Evolutionary conservation across 2,113 vertebrate species (phyloP).

Genomic region (Prunella himalayana): DNA sequence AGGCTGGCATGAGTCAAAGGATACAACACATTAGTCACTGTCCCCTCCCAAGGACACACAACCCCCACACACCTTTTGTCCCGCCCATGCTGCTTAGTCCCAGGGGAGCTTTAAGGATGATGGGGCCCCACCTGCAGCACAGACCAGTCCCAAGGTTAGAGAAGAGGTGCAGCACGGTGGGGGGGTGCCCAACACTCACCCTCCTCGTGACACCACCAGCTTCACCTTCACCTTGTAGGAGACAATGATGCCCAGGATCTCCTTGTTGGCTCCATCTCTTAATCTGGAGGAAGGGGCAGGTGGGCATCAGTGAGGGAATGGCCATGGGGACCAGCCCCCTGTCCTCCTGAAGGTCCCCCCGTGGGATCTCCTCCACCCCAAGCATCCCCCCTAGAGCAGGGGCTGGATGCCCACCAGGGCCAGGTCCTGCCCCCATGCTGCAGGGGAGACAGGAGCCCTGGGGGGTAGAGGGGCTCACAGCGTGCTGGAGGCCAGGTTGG

Average conservation of each 20-base stretch:
- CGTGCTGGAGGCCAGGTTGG: slow-evolving; percentile 95
- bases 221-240: slow-evolving; percentile 99
- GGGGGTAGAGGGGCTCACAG: slow-evolving; percentile 75
- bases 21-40: slow-evolving; percentile 55
- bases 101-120: background rate
- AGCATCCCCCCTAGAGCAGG: background rate
- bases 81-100: background rate
- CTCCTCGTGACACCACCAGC: slow-evolving; percentile 93
- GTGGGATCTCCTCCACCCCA: background rate
- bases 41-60: background rate
- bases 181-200: slow-evolving; percentile 74
- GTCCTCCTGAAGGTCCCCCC: background rate
- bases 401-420: background rate
- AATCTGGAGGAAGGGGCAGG: slow-evolving; percentile 70
- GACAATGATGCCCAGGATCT: slow-evolving; percentile 94
- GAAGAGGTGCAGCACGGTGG: background rate
- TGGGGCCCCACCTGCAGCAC: background rate
- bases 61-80: background rate
- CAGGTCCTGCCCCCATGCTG: background rate
- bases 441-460: background rate
- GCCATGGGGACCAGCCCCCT: background rate
- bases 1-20: slow-evolving; percentile 70
- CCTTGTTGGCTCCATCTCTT: slow-evolving; percentile 90
- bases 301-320: rapidly evolving
- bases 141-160: background rate